A percentile compares a stretch with the other conserved stretches of the same genome.
phyloP scores from a whole-genome alignment of 2,797 vertebrate species.

The Pangasius sanitwongsei region DNA sequence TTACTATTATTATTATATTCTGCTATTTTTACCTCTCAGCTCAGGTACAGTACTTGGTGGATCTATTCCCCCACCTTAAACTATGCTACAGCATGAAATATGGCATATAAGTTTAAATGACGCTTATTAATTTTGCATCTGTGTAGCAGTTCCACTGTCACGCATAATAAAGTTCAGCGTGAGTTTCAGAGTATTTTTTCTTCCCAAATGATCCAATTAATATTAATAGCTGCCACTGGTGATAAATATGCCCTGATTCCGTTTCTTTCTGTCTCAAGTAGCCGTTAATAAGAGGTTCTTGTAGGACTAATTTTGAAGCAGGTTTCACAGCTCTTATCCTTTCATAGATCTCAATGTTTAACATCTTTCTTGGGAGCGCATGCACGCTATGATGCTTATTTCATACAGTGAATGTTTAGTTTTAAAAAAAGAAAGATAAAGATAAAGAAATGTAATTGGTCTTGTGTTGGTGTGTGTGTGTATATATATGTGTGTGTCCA shows the following conservation, averaged over 20 bases:
- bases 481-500: not conserved
- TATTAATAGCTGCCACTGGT: slow-evolving; percentile 17
- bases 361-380: not conserved
- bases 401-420: not conserved
- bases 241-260: slow-evolving; percentile 11
- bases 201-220: slow-evolving; percentile 33
- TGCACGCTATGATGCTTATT: not conserved
- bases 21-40: not conserved
- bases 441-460: slow-evolving; percentile 2
- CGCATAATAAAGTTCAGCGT: slow-evolving; percentile 14
- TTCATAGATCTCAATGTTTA: not conserved
- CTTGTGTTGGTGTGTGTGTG: not conserved
- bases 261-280: not conserved
- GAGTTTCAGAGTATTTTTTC: slow-evolving; percentile 5
- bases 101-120: not conserved
- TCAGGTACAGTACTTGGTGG: not conserved
- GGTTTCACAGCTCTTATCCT: not conserved
- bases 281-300: not conserved
- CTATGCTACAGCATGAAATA: not conserved
- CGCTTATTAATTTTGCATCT: not conserved
- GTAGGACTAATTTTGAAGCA: not conserved
- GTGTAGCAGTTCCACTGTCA: not conserved
- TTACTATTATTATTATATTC: not conserved
- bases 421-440: slow-evolving; percentile 1
- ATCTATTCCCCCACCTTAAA: not conserved